Evolutionary conservation across 2,888 invertebrate species (phyloP).

Genomic region (Clivina fossor): DNA sequence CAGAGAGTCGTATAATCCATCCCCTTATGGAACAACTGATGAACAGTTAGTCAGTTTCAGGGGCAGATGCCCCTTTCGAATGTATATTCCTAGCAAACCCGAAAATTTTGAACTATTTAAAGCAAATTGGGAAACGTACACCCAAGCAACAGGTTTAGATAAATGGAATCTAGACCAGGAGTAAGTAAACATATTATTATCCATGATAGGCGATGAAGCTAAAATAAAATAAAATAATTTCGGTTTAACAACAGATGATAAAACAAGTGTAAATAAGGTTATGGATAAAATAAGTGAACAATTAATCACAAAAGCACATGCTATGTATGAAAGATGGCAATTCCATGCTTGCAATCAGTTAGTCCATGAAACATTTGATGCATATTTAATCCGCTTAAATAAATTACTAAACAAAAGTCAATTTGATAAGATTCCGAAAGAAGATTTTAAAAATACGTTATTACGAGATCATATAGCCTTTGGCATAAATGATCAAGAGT

Average conservation of each 20-base stretch:
- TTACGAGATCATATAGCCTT: constrained; percentile 9
- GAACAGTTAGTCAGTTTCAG: constrained; percentile 35
- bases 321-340: constrained; percentile 4
- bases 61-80: constrained; percentile 31
- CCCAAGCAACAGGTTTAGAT: too few relatives aligned
- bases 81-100: constrained; percentile 15
- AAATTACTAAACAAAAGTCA: background rate
- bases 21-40: constrained; percentile 7
- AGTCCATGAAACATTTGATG: constrained; percentile 2
- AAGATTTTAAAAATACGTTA: constrained; percentile 6
- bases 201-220: too few relatives aligned
- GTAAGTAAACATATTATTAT: too few relatives aligned
- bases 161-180: too few relatives aligned
- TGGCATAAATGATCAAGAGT: constrained; percentile 11
- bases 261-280: too few relatives aligned
- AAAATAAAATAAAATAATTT: too few relatives aligned
- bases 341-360: constrained; percentile 1
- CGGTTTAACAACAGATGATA: too few relatives aligned
- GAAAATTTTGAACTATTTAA: constrained; percentile 2
- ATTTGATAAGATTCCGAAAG: constrained; percentile 5
- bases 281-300: background rate
- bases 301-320: background rate
- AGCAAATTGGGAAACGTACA: too few relatives aligned
- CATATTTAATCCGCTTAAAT: background rate
- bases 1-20: constrained; percentile 10